Percentiles rank a stretch among this genome's conserved stretches.
Evolutionary conservation across 2,797 vertebrate genomes (phyloP).

Genomic region (Yasuhikotakia modesta): DNA sequence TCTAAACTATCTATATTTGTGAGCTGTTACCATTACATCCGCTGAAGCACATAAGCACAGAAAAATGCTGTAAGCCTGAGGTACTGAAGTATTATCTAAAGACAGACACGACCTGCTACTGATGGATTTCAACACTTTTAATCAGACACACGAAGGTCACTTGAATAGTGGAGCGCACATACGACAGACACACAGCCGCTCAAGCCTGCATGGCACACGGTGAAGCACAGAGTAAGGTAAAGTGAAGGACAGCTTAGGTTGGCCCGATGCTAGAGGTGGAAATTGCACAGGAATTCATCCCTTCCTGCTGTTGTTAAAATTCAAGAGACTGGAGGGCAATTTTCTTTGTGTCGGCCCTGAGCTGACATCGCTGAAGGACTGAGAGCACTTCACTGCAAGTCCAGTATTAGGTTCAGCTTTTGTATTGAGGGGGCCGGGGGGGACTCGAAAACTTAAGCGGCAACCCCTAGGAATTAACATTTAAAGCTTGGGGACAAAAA

Average conservation of each 20-base stretch:
- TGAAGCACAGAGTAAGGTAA: slow-evolving; percentile 31
- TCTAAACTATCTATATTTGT: slow-evolving; percentile 27
- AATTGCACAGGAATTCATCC: slow-evolving; percentile 51
- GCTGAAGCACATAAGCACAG: slow-evolving; percentile 33
- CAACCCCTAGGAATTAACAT: no score
- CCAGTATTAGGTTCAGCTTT: neutral
- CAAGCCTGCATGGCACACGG: slow-evolving; percentile 33
- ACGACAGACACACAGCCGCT: slow-evolving; percentile 3
- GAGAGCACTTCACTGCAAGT: neutral
- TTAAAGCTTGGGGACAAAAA: no score
- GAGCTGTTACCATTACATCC: neutral
- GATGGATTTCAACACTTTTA: slow-evolving; percentile 30
- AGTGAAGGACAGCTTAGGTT: slow-evolving; percentile 45
- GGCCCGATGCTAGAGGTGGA: slow-evolving; percentile 30
- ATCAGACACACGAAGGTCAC: slow-evolving; percentile 39
- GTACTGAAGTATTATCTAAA: slow-evolving; percentile 37
- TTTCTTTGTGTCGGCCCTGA: slow-evolving; percentile 44
- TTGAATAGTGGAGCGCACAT: slow-evolving; percentile 14
- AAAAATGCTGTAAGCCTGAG: slow-evolving; percentile 6
- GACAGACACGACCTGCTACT: slow-evolving; percentile 22
- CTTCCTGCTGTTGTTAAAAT: slow-evolving; percentile 45
- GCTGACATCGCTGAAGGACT: slow-evolving; percentile 11
- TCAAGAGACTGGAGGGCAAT: slow-evolving; percentile 37
- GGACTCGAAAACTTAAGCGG: neutral
- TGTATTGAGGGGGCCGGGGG: neutral